Evolutionary conservation across 2,113 vertebrate species (phyloP).

Genomic region (Taxidea taxus): DNA sequence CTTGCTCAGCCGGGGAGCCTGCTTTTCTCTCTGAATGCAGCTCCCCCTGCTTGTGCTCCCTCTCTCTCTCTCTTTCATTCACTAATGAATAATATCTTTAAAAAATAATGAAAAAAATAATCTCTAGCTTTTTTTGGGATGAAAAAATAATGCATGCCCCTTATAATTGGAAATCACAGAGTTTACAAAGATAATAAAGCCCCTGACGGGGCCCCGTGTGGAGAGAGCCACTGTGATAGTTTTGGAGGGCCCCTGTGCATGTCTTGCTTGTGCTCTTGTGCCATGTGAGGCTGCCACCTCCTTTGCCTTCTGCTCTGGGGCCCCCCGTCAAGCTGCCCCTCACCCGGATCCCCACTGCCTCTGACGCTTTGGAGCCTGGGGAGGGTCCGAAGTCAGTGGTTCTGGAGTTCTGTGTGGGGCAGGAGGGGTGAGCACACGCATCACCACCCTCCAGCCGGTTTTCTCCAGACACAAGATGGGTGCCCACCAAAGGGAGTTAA

Average conservation of each 20-base stretch:
- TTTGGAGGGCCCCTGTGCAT: background rate
- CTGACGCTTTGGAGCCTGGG: background rate
- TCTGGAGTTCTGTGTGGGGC: background rate
- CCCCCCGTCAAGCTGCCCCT: background rate
- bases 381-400: background rate
- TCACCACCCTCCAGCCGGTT: no score
- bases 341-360: background rate
- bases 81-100: no score
- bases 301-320: background rate
- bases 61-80: no score
- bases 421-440: background rate
- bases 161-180: background rate
- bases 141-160: background rate
- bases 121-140: background rate
- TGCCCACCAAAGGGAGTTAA: background rate
- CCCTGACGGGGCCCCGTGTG: background rate
- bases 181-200: background rate
- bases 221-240: background rate
- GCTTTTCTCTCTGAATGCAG: no score
- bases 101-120: no score
- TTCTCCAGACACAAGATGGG: background rate
- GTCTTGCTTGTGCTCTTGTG: background rate
- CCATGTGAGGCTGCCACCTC: rapidly evolving
- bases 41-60: no score
- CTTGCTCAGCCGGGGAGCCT: background rate